Evolutionary conservation across 2,797 vertebrate species (phyloP), one percentile per base, ranked within the genome.

Genomic region (Rhinogobio ventralis): DNA sequence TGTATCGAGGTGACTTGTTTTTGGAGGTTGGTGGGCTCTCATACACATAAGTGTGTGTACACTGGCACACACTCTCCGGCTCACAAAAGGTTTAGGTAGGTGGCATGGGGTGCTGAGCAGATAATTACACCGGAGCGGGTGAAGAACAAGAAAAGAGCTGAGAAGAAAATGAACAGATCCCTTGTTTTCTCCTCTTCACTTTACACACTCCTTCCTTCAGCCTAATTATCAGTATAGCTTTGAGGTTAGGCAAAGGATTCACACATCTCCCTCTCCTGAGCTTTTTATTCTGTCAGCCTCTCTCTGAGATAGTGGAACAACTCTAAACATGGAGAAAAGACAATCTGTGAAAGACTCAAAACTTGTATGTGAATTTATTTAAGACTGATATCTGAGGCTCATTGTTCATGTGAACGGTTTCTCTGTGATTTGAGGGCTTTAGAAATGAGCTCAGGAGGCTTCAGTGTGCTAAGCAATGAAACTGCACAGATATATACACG

Each of bases 1-100:
- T 84, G 62, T 57, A 55, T 53, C 60, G 76, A 83, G 84, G 84
- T 87, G 84, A 86, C 82, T 86, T 76, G 79, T 79, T 67, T 87
- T 86, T 57, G 46, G 60, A 87, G 81, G n/a, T 64, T 73, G 57
- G 46, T 30, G 23, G 25, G 53, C 82, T 45, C 69, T 45, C 10
- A 42, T 20, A 25, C 25, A 53, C n/a, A 53, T 53, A 30, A n/a
- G 42, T 36, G 39, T 71, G 79, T 73, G 60, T 64, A 45, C 45
- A 55, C 75, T 10, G 33, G 17, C 28, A 39, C 83, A 75, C 81
- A 69, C 83, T 46, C 66, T 62, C 83, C 14, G 1, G 49, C 84
- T 74, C 60, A 53, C 14, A 73, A 46, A 67, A 79, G 49, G 19
- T 68, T 74, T 28, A 68, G 51, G 79, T 78, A 81, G 78, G 73